A percentile compares a stretch with the other conserved stretches of the same genome.
phyloP scores from a whole-genome alignment of 2,888 invertebrate genomes.

The Orchestes rusci region DNA sequence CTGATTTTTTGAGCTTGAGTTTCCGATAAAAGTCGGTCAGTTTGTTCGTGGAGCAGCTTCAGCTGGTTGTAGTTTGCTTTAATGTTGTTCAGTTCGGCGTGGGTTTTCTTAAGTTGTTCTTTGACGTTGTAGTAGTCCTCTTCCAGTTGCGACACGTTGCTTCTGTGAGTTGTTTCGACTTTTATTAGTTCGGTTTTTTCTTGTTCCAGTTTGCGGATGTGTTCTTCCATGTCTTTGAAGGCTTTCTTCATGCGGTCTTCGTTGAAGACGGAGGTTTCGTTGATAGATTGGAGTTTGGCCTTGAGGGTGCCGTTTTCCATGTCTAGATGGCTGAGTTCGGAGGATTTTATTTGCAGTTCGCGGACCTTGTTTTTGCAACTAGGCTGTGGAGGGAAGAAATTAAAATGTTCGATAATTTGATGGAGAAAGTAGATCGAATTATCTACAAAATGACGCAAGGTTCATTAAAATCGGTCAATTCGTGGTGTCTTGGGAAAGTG shows the following conservation, averaged over 20 bases:
- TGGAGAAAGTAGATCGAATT: no score
- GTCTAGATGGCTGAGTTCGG: constrained; percentile 51
- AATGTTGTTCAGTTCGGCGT: constrained; percentile 49
- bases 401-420: no score
- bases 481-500: no score
- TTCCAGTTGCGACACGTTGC: constrained; percentile 49
- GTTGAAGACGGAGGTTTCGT: constrained; percentile 28
- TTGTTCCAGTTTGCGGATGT: constrained; percentile 48
- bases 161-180: constrained; percentile 46
- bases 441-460: no score
- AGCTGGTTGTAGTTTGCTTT: constrained; percentile 52
- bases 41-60: constrained; percentile 66
- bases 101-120: constrained; percentile 46
- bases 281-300: constrained; percentile 46
- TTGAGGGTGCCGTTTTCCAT: constrained; percentile 54
- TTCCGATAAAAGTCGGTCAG: constrained; percentile 63
- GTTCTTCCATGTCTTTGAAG: constrained; percentile 46
- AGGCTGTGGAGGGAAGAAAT: constrained; percentile 38
- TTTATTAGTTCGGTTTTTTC: constrained; percentile 51
- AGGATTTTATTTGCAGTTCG: constrained; percentile 51
- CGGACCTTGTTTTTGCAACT: constrained; percentile 43
- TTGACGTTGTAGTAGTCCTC: constrained; percentile 49
- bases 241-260: constrained; percentile 46
- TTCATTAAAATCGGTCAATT: no score
- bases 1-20: constrained; percentile 59